These are phyloP conservation scores for Agriopis leucophaearia DNA, from an alignment of 2,888 invertebrate genomes.

Conservation along the genomic window DNA sequence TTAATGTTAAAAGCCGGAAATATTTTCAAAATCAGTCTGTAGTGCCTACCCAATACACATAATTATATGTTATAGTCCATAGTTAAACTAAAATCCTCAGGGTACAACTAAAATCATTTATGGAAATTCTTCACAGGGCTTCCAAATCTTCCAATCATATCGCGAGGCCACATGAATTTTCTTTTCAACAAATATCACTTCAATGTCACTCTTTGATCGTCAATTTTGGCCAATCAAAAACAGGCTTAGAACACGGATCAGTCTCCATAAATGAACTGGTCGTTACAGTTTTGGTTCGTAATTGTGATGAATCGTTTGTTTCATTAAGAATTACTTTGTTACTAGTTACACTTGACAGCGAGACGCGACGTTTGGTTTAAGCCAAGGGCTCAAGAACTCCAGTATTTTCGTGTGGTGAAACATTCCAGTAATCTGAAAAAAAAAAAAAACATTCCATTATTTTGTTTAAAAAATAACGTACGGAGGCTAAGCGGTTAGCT, in stretches of 20 bases:
- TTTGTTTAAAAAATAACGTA: background rate
- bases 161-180: constrained; percentile 66
- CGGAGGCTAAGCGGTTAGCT: background rate
- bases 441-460: constrained; percentile 31
- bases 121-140: constrained; percentile 45
- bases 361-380: background rate
- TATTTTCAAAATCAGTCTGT: constrained; percentile 57
- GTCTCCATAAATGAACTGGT: constrained; percentile 63
- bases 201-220: constrained; percentile 63
- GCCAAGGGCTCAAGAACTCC: constrained; percentile 24
- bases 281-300: constrained; percentile 50
- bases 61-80: constrained; percentile 46
- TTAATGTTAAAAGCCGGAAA: constrained; percentile 43
- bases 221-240: constrained; percentile 60
- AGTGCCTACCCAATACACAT: constrained; percentile 52
- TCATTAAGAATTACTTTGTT: constrained; percentile 32
- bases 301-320: constrained; percentile 63
- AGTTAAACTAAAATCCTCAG: constrained; percentile 47
- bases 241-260: constrained; percentile 62
- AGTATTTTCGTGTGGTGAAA: constrained; percentile 24
- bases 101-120: constrained; percentile 39
- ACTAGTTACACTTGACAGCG: constrained; percentile 18
- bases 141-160: constrained; percentile 34
- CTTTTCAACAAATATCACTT: constrained; percentile 56
- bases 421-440: constrained; percentile 43